Percentiles rank a stretch among this genome's conserved stretches.
Evolutionary conservation across 1,140 invertebrate species (phyloP).

Genomic region (Ruditapes philippinarum): DNA sequence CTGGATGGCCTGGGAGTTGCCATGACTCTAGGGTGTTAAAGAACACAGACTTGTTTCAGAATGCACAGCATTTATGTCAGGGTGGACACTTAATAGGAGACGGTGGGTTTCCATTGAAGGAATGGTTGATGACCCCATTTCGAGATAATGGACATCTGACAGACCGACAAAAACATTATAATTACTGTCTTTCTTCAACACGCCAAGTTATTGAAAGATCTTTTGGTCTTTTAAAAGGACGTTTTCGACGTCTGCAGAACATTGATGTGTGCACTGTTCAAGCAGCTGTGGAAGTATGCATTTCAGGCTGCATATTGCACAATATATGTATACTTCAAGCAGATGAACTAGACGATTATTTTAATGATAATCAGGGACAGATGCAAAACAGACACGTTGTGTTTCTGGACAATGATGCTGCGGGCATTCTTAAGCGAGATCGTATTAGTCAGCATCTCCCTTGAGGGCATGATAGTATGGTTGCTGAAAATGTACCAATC

Average conservation of each 20-base stretch:
- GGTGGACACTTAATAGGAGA: constrained; percentile 64
- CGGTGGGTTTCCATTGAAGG: constrained; percentile 61
- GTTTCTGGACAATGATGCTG: constrained; percentile 9
- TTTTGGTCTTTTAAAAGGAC: constrained; percentile 76
- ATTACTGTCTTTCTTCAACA: constrained; percentile 71
- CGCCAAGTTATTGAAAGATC: constrained; percentile 78
- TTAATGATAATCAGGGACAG: background rate
- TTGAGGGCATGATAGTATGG: background rate
- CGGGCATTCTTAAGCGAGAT: background rate
- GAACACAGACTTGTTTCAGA: constrained; percentile 60
- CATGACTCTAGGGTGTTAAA: constrained; percentile 79
- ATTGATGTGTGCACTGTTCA: constrained; percentile 76
- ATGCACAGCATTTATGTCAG: constrained; percentile 47
- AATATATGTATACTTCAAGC: constrained; percentile 76
- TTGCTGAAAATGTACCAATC: background rate
- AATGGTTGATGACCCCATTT: constrained; percentile 69
- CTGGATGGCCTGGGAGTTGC: constrained; percentile 75
- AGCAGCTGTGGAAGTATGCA: constrained; percentile 71
- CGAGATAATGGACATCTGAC: constrained; percentile 76
- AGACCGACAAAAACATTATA: constrained; percentile 75
- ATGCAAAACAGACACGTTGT: constrained; percentile 2
- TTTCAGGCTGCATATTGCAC: constrained; percentile 82
- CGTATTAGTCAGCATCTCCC: background rate
- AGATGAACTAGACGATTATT: background rate
- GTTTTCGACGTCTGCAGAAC: constrained; percentile 80